Evolutionary conservation across 2,797 vertebrate genomes (phyloP).

Genomic region (Discoglossus pictus): DNA sequence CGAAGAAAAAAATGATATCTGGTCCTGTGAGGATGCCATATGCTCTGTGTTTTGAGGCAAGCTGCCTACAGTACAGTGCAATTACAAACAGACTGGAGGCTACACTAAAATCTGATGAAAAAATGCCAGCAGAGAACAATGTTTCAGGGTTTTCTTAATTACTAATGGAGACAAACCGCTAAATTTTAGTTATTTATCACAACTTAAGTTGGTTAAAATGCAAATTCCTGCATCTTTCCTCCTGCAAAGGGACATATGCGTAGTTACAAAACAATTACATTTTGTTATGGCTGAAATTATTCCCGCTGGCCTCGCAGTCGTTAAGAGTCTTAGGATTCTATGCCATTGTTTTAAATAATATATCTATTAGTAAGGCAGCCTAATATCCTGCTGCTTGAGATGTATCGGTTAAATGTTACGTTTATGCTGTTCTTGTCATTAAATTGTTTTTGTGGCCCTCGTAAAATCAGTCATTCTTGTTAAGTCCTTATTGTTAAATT

Average conservation of each 20-base stretch:
- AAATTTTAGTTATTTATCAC: constrained; percentile 56
- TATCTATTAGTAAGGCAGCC: constrained; percentile 36
- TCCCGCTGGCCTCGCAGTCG: constrained; percentile 47
- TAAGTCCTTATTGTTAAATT: constrained; percentile 10
- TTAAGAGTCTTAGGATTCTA: constrained; percentile 42
- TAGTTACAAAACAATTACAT: constrained; percentile 42
- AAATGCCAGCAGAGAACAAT: constrained; percentile 61
- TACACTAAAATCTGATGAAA: constrained; percentile 58
- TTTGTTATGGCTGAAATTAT: constrained; percentile 25
- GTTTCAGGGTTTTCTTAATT: constrained; percentile 58
- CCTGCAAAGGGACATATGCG: constrained; percentile 34
- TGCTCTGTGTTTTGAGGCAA: constrained; percentile 63
- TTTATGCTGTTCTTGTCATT: constrained; percentile 23
- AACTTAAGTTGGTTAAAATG: constrained; percentile 57
- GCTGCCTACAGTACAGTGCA: constrained; percentile 53
- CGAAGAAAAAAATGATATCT: constrained; percentile 59
- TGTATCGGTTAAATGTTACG: constrained; percentile 39
- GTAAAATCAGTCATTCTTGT: constrained; percentile 13
- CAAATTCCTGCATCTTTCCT: constrained; percentile 42
- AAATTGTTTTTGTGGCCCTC: not conserved
- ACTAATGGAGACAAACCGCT: constrained; percentile 47
- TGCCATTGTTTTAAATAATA: constrained; percentile 44
- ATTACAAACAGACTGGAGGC: constrained; percentile 58
- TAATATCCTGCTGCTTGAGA: constrained; percentile 41
- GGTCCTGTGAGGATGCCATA: constrained; percentile 71